Conservation (phyloP, 2,797 vertebrate species). For the Heliangelus exortis region DNA sequence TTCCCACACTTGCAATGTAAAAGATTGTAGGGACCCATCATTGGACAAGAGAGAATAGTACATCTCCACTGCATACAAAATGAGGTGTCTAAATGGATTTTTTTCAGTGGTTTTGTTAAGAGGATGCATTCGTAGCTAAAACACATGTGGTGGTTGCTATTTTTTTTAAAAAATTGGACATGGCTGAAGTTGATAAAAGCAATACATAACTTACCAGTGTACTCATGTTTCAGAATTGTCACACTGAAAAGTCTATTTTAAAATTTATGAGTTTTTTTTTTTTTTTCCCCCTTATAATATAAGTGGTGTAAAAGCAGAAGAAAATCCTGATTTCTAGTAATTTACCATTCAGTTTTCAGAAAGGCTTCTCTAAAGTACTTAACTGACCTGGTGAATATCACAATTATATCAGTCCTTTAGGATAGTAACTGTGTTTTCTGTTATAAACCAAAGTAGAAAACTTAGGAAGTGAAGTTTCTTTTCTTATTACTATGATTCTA, state of each 20-base stretch:
- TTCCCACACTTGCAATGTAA: neutral
- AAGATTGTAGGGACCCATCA: neutral
- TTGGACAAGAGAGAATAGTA: neutral
- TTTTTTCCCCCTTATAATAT: neutral
- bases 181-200: neutral
- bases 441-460: neutral
- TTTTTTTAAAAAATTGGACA: neutral
- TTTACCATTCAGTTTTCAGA: neutral
- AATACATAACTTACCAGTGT: neutral
- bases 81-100: neutral
- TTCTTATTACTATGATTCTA: neutral
- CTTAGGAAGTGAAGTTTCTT: neutral
- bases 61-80: neutral
- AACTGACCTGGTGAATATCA: neutral
- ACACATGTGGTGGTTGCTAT: fast-evolving
- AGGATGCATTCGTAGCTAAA: neutral
- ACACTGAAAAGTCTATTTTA: neutral
- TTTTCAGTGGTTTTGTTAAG: neutral
- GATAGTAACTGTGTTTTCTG: neutral
- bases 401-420: neutral
- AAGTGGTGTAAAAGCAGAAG: neutral
- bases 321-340: neutral
- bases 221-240: neutral
- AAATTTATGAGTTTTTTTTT: neutral
- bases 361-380: neutral